Conservation (phyloP, 2,113 vertebrate species). For the Aleadryas rufinucha region DNA sequence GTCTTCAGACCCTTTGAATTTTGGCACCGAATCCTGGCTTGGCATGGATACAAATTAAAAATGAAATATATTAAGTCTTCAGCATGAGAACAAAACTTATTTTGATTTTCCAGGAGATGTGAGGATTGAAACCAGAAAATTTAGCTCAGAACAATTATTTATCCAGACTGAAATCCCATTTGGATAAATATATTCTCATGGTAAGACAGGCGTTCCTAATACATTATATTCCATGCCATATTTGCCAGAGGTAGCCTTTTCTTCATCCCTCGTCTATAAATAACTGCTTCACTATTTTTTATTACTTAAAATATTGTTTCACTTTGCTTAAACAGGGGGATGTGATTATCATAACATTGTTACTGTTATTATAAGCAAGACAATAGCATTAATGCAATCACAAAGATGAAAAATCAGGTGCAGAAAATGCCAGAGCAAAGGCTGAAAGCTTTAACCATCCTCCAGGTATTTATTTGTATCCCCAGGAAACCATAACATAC, state of each 20-base stretch:
- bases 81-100: not conserved
- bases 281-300: not conserved
- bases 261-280: not conserved
- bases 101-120: not conserved
- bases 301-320: slow-evolving; percentile 24
- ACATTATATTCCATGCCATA: not conserved
- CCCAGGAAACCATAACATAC: not conserved
- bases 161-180: not conserved
- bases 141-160: not conserved
- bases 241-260: not conserved
- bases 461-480: not conserved
- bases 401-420: slow-evolving; percentile 15
- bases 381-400: slow-evolving; percentile 26
- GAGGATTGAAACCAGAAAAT: not conserved
- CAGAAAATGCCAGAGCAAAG: slow-evolving; percentile 13
- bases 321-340: slow-evolving; percentile 12
- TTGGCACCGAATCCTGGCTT: not conserved
- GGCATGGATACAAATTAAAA: not conserved
- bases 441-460: not conserved
- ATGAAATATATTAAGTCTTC: not conserved
- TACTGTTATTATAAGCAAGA: slow-evolving; percentile 37
- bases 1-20: not conserved
- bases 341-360: slow-evolving; percentile 30
- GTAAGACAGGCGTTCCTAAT: not conserved
- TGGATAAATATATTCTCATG: not conserved